phyloP scores from a whole-genome alignment of 2,113 vertebrate genomes.

The Xiphophorus hellerii region DNA sequence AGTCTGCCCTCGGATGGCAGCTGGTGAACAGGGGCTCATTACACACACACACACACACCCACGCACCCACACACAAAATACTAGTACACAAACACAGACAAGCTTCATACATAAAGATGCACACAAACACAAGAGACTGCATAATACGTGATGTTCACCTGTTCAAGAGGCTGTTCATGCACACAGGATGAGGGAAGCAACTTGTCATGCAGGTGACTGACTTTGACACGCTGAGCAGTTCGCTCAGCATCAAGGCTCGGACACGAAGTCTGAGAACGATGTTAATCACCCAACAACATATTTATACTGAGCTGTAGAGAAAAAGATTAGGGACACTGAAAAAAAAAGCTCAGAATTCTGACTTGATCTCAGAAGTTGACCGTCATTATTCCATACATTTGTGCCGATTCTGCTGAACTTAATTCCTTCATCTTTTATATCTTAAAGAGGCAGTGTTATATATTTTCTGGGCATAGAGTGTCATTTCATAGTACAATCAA shows the following conservation, averaged over 20 bases:
- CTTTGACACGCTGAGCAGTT: too few relatives aligned
- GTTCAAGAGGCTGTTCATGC: neutral
- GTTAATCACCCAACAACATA: neutral
- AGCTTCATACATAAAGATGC: neutral
- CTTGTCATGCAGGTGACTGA: neutral
- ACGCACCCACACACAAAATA: neutral
- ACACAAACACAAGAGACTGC: neutral
- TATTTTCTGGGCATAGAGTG: too few relatives aligned
- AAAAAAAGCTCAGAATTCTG: too few relatives aligned
- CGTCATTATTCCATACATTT: too few relatives aligned
- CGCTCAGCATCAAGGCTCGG: neutral
- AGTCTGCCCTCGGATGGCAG: conserved; percentile 25
- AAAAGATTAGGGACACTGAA: too few relatives aligned
- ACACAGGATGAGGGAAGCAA: neutral
- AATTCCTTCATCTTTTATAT: too few relatives aligned
- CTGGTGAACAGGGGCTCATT: conserved; percentile 17
- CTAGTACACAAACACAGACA: neutral
- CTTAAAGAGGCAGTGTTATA: too few relatives aligned
- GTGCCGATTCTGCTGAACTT: too few relatives aligned
- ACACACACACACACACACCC: neutral
- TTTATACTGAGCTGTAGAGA: too few relatives aligned
- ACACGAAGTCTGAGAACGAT: neutral
- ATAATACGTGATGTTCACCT: neutral
- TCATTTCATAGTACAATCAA: too few relatives aligned
- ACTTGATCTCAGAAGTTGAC: too few relatives aligned